These are phyloP conservation scores for Pteria penguin DNA, from an alignment of 2,888 invertebrate genomes.

Conservation along the genomic window DNA sequence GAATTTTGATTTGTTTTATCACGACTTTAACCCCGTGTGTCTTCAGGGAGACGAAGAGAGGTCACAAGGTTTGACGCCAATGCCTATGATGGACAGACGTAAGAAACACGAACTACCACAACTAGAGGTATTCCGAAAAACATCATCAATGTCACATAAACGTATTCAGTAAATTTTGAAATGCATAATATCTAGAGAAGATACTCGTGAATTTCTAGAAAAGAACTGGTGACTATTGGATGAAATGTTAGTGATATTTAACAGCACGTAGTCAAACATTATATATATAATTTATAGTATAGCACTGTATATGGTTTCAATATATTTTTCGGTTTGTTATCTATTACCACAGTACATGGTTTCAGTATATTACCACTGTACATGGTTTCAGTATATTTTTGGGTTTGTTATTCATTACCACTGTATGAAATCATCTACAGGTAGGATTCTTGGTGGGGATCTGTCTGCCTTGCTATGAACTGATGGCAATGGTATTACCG, in stretches of 20 bases:
- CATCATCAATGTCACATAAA: too few relatives aligned
- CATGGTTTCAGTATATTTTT: too few relatives aligned
- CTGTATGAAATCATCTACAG: constrained; percentile 77
- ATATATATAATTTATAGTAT: too few relatives aligned
- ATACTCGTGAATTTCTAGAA: too few relatives aligned
- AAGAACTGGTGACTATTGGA: too few relatives aligned
- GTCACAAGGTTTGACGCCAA: constrained; percentile 85
- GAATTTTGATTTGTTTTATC: too few relatives aligned
- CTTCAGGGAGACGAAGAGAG: constrained; percentile 86
- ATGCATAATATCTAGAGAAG: too few relatives aligned
- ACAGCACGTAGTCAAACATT: too few relatives aligned
- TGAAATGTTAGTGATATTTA: too few relatives aligned
- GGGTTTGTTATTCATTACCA: not conserved
- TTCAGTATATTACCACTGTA: too few relatives aligned
- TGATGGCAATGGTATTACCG: constrained; percentile 86
- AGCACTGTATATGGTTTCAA: too few relatives aligned
- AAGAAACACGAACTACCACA: constrained; percentile 88
- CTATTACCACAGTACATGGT: not conserved
- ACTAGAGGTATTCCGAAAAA: constrained; percentile 84
- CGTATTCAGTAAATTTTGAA: too few relatives aligned
- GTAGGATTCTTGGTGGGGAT: constrained; percentile 90
- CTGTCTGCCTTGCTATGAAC: constrained; percentile 89
- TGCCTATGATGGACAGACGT: constrained; percentile 90
- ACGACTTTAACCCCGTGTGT: not conserved
- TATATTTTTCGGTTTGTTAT: not conserved